Conservation (phyloP, 2,888 invertebrate species). For the Sphecodes monilicornis region DNA sequence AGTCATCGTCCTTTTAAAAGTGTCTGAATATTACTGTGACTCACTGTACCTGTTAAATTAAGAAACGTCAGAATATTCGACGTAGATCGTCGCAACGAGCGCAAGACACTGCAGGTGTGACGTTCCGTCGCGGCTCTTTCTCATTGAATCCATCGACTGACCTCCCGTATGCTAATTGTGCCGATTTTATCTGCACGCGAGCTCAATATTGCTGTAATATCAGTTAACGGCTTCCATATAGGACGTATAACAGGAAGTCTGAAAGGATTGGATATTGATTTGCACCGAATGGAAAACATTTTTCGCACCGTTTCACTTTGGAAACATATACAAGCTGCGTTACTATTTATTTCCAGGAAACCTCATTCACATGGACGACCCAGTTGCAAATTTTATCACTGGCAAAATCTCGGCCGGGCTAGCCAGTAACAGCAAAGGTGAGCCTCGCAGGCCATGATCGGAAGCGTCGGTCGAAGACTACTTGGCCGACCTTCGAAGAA, state of each 20-base stretch:
- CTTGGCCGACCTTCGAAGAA: slow-evolving; percentile 33
- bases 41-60: no score
- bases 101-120: slow-evolving; percentile 64
- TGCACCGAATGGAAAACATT: slow-evolving; percentile 2
- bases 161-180: slow-evolving; percentile 81
- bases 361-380: slow-evolving; percentile 35
- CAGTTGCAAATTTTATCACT: slow-evolving; percentile 59
- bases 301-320: background rate
- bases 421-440: slow-evolving; percentile 34
- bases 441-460: slow-evolving; percentile 61
- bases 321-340: background rate
- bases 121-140: slow-evolving; percentile 50
- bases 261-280: slow-evolving; percentile 39
- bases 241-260: slow-evolving; percentile 24
- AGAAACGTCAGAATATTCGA: background rate
- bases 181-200: slow-evolving; percentile 81
- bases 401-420: slow-evolving; percentile 53
- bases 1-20: no score
- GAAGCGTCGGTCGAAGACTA: slow-evolving; percentile 61
- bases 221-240: slow-evolving; percentile 58
- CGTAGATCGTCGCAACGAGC: slow-evolving; percentile 39
- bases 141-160: slow-evolving; percentile 70
- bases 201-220: slow-evolving; percentile 61
- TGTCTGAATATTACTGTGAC: no score
- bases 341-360: background rate